Evolutionary conservation across 2,888 invertebrate species (phyloP).

Genomic region (Pyralis farinalis): DNA sequence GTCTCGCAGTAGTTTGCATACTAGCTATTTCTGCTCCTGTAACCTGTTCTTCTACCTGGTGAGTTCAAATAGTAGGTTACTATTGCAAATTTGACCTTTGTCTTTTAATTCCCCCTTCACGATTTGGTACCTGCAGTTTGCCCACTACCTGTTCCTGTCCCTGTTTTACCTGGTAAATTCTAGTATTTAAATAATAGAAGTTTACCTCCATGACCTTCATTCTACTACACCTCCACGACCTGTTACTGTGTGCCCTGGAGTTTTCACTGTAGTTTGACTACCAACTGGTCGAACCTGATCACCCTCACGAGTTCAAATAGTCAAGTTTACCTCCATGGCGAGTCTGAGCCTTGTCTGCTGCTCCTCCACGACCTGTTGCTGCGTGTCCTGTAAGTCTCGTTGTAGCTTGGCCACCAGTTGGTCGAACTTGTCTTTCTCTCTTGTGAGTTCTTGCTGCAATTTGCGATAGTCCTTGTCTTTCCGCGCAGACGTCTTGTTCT

Average conservation of each 20-base stretch:
- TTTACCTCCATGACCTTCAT: conserved; percentile 60
- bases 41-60: too few relatives aligned
- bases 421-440: conserved; percentile 96
- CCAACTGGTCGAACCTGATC: conserved; percentile 96
- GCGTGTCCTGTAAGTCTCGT: conserved; percentile 91
- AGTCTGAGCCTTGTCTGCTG: conserved; percentile 86
- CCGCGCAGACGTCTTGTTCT: conserved; percentile 90
- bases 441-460: conserved; percentile 95
- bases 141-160: too few relatives aligned
- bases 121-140: too few relatives aligned
- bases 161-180: conserved; percentile 83
- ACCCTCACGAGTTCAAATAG: conserved; percentile 87
- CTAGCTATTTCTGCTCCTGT: too few relatives aligned
- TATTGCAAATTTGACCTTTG: too few relatives aligned
- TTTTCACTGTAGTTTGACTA: conserved; percentile 91
- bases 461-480: conserved; percentile 98
- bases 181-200: too few relatives aligned
- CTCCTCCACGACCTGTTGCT: conserved; percentile 88
- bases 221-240: conserved; percentile 34
- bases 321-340: conserved; percentile 92
- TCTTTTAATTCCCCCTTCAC: too few relatives aligned
- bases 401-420: conserved; percentile 92
- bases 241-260: conserved; percentile 14
- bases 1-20: too few relatives aligned
- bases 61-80: too few relatives aligned